These are phyloP conservation scores for Scolanthus callimorphus DNA, from an alignment of 92 coral and sea anemone genomes.

Conservation along the genomic window DNA sequence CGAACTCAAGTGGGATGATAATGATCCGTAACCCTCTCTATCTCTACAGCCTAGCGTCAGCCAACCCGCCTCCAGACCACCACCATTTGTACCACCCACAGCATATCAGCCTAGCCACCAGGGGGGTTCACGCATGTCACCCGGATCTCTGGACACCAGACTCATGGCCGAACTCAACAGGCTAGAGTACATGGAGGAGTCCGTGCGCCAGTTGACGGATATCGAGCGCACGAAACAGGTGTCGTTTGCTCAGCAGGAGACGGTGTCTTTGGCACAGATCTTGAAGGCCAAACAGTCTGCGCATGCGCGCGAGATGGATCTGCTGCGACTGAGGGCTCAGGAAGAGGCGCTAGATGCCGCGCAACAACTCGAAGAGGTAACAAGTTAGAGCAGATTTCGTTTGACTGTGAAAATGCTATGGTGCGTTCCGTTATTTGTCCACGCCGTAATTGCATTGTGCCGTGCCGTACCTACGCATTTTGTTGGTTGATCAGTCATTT, in stretches of 20 bases:
- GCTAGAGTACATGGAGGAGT: slow-evolving; percentile 94
- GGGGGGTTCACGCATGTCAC: slow-evolving; percentile 89
- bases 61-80: too few relatives aligned
- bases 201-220: slow-evolving; percentile 91
- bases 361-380: slow-evolving; percentile 92
- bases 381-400: too few relatives aligned
- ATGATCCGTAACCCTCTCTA: too few relatives aligned
- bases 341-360: slow-evolving; percentile 91
- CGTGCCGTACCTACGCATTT: too few relatives aligned
- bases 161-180: slow-evolving; percentile 90
- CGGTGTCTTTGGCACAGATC: slow-evolving; percentile 95
- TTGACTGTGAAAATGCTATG: too few relatives aligned
- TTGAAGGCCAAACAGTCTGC: slow-evolving; percentile 62
- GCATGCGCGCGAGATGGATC: slow-evolving; percentile 88
- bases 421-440: too few relatives aligned
- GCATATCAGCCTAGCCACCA: slow-evolving; percentile 44
- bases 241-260: slow-evolving; percentile 92
- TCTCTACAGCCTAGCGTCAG: too few relatives aligned
- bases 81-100: slow-evolving; percentile 58
- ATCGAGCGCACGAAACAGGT: slow-evolving; percentile 86
- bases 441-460: too few relatives aligned
- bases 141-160: slow-evolving; percentile 85
- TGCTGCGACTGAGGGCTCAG: slow-evolving; percentile 76
- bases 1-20: too few relatives aligned
- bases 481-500: too few relatives aligned